Evolutionary conservation across 2,113 vertebrate genomes (phyloP).

Genomic region (Murina feae): DNA sequence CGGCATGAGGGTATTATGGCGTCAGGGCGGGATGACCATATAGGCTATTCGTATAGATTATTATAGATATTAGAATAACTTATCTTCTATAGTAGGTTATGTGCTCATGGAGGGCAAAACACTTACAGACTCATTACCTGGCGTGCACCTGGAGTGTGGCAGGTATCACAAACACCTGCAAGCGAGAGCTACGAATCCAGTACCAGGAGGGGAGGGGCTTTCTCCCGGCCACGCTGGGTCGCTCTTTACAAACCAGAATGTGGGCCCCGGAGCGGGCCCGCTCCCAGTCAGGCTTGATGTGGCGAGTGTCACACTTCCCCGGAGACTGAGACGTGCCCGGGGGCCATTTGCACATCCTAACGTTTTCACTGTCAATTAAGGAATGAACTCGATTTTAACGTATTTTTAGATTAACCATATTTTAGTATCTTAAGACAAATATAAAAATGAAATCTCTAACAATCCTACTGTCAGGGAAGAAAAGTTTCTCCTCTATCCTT

Average conservation of each 20-base stretch:
- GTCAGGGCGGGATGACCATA: too few species aligned
- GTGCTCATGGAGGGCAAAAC: neutral
- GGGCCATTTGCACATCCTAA: neutral
- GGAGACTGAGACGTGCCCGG: neutral
- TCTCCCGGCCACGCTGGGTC: neutral
- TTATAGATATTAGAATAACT: too few species aligned
- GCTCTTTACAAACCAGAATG: neutral
- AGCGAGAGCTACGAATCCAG: neutral
- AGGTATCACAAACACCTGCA: neutral
- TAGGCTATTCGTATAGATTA: too few species aligned
- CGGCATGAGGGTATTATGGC: too few species aligned
- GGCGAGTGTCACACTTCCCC: neutral
- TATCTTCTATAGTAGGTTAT: neutral
- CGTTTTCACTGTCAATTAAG: constrained; percentile 6
- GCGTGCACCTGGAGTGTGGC: neutral
- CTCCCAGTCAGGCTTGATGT: neutral
- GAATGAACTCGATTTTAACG: neutral
- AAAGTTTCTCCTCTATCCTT: neutral
- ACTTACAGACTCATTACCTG: neutral
- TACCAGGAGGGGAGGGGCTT: neutral
- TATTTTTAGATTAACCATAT: neutral
- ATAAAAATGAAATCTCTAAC: neutral
- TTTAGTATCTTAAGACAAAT: neutral
- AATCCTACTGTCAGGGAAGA: neutral
- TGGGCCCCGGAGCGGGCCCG: neutral